A percentile compares a stretch with the other conserved stretches of the same genome.
These are phyloP conservation scores for Tiliqua scincoides DNA, from an alignment of 2,113 vertebrate genomes.

Conservation along the genomic window DNA sequence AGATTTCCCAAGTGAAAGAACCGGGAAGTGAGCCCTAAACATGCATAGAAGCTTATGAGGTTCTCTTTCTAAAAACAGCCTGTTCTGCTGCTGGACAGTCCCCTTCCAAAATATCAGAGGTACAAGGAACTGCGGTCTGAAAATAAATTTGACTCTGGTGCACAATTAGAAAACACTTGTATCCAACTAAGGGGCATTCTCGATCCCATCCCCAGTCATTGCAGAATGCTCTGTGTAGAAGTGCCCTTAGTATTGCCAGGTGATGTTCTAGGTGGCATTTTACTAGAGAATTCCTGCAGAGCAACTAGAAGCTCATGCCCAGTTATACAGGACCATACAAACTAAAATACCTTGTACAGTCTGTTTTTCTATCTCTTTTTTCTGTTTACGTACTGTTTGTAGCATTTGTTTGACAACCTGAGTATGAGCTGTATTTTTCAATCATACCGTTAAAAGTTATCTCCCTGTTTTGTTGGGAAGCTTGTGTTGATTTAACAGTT, in stretches of 20 bases:
- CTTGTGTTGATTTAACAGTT: constrained; percentile 74
- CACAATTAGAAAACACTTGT: background rate
- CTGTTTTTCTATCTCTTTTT: constrained; percentile 74
- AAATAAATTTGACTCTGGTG: background rate
- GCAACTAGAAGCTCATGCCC: constrained; percentile 46
- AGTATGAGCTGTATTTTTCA: constrained; percentile 73
- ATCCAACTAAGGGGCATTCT: background rate
- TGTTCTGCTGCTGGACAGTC: background rate
- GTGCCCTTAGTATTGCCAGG: constrained; percentile 10
- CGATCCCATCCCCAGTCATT: background rate
- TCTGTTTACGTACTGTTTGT: constrained; percentile 72
- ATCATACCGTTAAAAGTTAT: constrained; percentile 74
- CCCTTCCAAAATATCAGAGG: background rate
- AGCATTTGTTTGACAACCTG: constrained; percentile 75
- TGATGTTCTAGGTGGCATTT: constrained; percentile 43
- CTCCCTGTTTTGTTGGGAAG: constrained; percentile 82
- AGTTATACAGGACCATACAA: constrained; percentile 52
- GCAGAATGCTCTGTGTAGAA: background rate
- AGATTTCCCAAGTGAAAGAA: background rate
- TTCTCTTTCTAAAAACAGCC: background rate
- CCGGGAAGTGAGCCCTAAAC: background rate
- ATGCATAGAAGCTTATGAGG: background rate
- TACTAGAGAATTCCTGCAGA: constrained; percentile 50
- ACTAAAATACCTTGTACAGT: constrained; percentile 75
- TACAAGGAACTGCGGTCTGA: background rate